Evolutionary conservation across 2,113 vertebrate genomes (phyloP), one percentile per base, ranked within the genome.

Genomic region (Vidua chalybeata): DNA sequence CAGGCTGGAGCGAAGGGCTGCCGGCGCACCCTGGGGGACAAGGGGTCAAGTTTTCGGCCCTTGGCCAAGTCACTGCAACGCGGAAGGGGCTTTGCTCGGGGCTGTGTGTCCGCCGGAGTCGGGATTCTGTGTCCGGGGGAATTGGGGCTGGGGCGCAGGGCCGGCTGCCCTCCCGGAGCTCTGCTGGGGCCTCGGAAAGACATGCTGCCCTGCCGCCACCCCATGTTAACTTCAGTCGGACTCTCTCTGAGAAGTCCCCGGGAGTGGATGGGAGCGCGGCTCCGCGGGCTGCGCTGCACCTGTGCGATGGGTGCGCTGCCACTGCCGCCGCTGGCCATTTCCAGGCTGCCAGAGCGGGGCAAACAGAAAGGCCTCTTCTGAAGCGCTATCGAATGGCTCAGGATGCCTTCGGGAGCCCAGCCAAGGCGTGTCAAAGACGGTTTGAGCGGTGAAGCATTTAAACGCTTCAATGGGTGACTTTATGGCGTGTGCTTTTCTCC

Each of bases 351-450:
- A 17, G 66, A 54, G 73, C 39, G 58, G 75, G 52, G 63, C 69
- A 48, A 51, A 46, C 69, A 63, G 88, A 56, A 45, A 46, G 68
- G 84, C 62, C 86, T 23, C 87, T 66, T 76, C 92, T 58, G 79
- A 92, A 87, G 87, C 2, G 83, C 94, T 82, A 73, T 86, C 94
- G 21, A 78, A 43, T 86, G 95, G 93, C 93, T 54, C 63, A 20
- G 79, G 84, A 76, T n/a, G 97, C 87, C 49, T 94, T 73, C 7
- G 95, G 94, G 94, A 94, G 56, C 78, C 64, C 59, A 64, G 97
- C 95, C 97, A 96, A 96, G 83, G 76, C 88, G 79, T 77, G 96
- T 97, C 89, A 96, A 39, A 81, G 92, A 93, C 90, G 43, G 43
- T 91, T 82, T 92, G 89, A 90, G 93, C 69, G 37, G 91, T 81